These are phyloP conservation scores for Scotopteryx bipunctaria DNA, from an alignment of 2,888 invertebrate genomes.

Conservation along the genomic window DNA sequence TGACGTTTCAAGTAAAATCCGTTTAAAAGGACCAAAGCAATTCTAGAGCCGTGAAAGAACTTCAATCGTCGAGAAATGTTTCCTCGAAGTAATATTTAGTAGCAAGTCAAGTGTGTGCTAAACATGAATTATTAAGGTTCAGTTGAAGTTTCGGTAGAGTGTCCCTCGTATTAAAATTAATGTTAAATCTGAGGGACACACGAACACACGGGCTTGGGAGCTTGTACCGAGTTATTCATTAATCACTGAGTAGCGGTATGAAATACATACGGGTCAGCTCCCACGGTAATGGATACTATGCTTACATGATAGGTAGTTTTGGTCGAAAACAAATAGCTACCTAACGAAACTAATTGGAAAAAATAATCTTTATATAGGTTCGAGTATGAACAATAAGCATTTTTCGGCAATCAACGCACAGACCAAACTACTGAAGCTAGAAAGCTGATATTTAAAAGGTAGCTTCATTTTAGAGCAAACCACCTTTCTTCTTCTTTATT, in stretches of 20 bases:
- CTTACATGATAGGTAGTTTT: neutral
- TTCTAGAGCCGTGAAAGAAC: slow-evolving; percentile 12
- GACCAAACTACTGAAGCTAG: too few species aligned
- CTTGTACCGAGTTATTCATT: slow-evolving; percentile 23
- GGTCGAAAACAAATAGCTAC: too few species aligned
- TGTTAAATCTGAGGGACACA: slow-evolving; percentile 24
- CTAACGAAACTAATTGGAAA: too few species aligned
- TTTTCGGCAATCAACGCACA: too few species aligned
- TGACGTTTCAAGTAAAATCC: slow-evolving; percentile 13
- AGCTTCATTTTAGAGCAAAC: too few species aligned
- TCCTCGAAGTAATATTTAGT: slow-evolving; percentile 19
- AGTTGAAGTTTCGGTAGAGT: slow-evolving; percentile 16
- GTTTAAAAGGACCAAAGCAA: slow-evolving; percentile 5
- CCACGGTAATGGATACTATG: neutral
- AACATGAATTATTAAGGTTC: slow-evolving; percentile 27
- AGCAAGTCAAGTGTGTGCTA: slow-evolving; percentile 19
- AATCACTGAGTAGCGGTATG: slow-evolving; percentile 18
- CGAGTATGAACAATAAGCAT: too few species aligned
- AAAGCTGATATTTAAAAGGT: too few species aligned
- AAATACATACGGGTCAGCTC: slow-evolving; percentile 16
- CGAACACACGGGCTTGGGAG: slow-evolving; percentile 8
- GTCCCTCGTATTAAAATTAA: slow-evolving; percentile 26
- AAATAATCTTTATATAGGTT: too few species aligned
- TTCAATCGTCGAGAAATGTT: slow-evolving; percentile 19
- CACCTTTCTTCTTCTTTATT: too few species aligned